Percentiles rank a stretch among this genome's conserved stretches.
Evolutionary conservation across 2,888 invertebrate genomes (phyloP).

Genomic region (Boloria selene): DNA sequence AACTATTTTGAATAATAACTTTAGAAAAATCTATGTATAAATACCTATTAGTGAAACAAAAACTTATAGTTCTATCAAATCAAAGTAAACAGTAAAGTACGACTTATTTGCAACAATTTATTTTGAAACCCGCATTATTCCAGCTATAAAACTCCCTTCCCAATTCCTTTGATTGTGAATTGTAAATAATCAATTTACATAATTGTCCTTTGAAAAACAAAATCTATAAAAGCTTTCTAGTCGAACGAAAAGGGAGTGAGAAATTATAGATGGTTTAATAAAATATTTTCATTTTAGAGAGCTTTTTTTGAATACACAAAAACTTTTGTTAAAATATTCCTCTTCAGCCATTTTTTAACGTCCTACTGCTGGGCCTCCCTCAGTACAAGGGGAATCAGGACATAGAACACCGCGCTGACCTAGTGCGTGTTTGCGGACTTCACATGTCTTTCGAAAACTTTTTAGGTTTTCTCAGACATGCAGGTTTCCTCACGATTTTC

Average conservation of each 20-base stretch:
- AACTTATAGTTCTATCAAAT: background rate
- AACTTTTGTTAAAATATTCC: too few species aligned
- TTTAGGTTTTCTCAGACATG: too few species aligned
- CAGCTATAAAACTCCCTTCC: constrained; percentile 5
- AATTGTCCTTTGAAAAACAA: constrained; percentile 15
- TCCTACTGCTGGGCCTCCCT: too few species aligned
- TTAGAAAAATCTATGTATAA: too few species aligned
- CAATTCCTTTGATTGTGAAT: constrained; percentile 13
- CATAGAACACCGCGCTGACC: too few species aligned
- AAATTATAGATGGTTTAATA: background rate
- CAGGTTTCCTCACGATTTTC: too few species aligned
- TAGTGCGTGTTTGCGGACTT: too few species aligned
- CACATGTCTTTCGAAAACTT: too few species aligned
- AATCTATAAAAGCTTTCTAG: constrained; percentile 7
- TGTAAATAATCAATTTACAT: constrained; percentile 20
- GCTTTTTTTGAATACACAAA: background rate
- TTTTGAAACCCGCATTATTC: constrained; percentile 1
- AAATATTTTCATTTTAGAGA: background rate
- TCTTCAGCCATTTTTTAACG: too few species aligned
- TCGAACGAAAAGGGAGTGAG: background rate
- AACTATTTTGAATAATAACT: too few species aligned
- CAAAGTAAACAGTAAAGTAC: background rate
- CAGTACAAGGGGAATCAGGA: too few species aligned
- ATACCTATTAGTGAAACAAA: background rate
- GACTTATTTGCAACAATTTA: background rate